phyloP scores from a whole-genome alignment of 2,888 invertebrate species.

The Pyrgus malvae region DNA sequence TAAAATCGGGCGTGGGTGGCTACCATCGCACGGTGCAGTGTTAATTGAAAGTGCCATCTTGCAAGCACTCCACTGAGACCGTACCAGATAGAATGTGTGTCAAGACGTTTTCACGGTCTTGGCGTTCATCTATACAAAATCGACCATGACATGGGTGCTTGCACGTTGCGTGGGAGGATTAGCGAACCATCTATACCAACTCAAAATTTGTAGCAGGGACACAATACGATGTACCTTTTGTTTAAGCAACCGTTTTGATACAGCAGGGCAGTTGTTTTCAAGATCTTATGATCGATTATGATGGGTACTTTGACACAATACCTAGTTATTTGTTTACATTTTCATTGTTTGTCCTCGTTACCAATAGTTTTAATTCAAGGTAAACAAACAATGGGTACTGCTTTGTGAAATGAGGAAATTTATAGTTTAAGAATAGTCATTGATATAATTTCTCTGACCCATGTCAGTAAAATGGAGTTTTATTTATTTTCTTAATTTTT shows the following conservation, averaged over 20 bases:
- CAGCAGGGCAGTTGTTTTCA: conserved; percentile 8
- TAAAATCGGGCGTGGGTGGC: conserved; percentile 52
- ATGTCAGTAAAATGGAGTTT: no score
- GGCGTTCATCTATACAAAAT: conserved; percentile 54
- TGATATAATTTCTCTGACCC: no score
- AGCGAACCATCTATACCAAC: conserved; percentile 40
- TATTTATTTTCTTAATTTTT: no score
- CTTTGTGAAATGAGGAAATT: no score
- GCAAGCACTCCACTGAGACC: conserved; percentile 48
- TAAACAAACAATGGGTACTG: no score
- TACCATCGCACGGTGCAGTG: conserved; percentile 53
- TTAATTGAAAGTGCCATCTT: conserved; percentile 77
- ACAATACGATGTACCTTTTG: not conserved
- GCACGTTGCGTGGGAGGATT: conserved; percentile 43
- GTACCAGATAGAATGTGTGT: conserved; percentile 71
- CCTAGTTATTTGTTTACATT: not conserved
- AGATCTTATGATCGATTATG: conserved; percentile 7
- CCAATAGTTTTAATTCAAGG: conserved; percentile 5
- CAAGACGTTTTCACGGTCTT: conserved; percentile 75
- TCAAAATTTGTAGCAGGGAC: conserved; percentile 27
- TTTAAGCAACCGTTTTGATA: conserved; percentile 3
- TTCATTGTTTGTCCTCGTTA: not conserved
- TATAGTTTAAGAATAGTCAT: no score
- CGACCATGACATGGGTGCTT: conserved; percentile 59
- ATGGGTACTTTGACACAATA: not conserved